phyloP scores from a whole-genome alignment of 2,888 invertebrate species.

The Hyposoter dolosus region DNA sequence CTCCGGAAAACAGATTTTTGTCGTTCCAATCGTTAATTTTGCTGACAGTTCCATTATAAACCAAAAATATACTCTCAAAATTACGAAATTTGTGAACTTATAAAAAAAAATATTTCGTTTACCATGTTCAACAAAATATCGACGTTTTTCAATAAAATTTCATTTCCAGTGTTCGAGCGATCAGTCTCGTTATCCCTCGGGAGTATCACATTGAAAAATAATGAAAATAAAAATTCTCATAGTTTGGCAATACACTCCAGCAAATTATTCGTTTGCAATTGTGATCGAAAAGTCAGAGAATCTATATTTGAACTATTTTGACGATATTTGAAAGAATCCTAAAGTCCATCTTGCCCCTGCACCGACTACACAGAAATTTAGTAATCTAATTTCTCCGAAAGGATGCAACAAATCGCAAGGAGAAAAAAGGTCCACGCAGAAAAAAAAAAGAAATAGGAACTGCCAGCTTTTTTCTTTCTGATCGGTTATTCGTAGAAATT shows the following conservation, averaged over 20 bases:
- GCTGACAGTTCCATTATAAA: no score
- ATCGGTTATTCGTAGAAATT: not conserved
- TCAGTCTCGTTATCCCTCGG: no score
- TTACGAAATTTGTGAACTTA: no score
- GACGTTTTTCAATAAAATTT: no score
- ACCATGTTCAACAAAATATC: no score
- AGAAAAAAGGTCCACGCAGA: not conserved
- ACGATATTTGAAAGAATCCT: not conserved
- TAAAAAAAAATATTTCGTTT: no score
- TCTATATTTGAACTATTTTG: not conserved
- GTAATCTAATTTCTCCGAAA: not conserved
- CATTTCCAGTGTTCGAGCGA: no score
- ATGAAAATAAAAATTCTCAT: not conserved
- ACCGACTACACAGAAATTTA: not conserved
- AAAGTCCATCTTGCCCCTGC: not conserved
- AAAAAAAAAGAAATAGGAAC: not conserved
- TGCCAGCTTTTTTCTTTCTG: not conserved
- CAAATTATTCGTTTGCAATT: not conserved
- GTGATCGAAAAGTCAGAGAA: not conserved
- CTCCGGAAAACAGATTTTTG: no score
- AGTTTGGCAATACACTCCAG: not conserved
- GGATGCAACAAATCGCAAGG: not conserved
- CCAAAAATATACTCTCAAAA: no score
- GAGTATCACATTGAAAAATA: no score
- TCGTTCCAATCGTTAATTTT: no score